Evolutionary conservation across 2,797 vertebrate species (phyloP).

Genomic region (Xerus rutilus): DNA sequence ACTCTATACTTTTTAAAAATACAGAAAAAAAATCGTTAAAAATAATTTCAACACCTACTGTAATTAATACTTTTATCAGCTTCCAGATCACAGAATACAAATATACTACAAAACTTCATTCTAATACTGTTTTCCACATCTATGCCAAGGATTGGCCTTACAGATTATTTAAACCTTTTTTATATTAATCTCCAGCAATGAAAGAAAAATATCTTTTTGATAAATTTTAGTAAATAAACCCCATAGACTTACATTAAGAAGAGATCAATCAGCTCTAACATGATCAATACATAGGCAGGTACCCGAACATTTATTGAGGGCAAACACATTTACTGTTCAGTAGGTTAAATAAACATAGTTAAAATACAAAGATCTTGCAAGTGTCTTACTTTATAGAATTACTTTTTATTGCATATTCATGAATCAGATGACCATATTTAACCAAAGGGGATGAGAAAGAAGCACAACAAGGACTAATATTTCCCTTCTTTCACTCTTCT

Average conservation of each 20-base stretch:
- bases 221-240: conserved; percentile 5
- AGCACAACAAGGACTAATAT: conserved; percentile 62
- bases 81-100: conserved; percentile 15
- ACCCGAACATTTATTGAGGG: background rate
- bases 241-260: background rate
- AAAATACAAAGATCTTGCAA: conserved; percentile 52
- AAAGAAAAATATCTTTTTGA: background rate
- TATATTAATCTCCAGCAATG: background rate
- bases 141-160: background rate
- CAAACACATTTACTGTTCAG: conserved; percentile 38
- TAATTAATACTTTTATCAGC: conserved; percentile 56
- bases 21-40: conserved; percentile 8
- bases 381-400: conserved; percentile 86
- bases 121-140: background rate
- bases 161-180: background rate
- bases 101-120: conserved; percentile 10
- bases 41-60: conserved; percentile 19
- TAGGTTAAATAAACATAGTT: background rate
- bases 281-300: background rate
- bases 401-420: conserved; percentile 90
- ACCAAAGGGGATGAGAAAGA: conserved; percentile 88
- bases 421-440: conserved; percentile 88
- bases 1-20: conserved; percentile 27
- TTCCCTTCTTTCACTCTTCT: conserved; percentile 64
- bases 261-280: conserved; percentile 10